phyloP scores from a whole-genome alignment of 2,797 vertebrate species.

The Mus caroli region DNA sequence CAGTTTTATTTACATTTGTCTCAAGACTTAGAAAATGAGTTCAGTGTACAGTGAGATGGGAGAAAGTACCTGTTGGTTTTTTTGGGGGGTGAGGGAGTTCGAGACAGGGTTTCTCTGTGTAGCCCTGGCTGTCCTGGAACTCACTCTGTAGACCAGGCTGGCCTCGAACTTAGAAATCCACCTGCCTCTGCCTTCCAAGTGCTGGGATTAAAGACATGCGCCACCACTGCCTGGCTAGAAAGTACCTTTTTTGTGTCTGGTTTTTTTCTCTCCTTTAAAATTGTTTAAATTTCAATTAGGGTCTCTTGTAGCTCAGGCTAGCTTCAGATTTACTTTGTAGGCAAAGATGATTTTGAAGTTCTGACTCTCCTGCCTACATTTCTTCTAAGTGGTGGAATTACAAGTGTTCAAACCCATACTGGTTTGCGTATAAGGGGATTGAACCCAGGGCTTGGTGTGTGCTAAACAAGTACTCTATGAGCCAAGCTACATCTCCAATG shows the following conservation, averaged over 20 bases:
- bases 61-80: neutral
- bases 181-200: too few species aligned
- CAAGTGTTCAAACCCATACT: neutral
- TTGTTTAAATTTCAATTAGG: neutral
- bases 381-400: neutral
- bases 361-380: neutral
- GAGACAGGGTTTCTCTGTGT: too few species aligned
- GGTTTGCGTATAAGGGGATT: neutral
- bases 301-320: neutral
- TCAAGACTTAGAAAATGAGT: neutral
- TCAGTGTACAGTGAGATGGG: neutral
- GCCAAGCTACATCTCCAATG: neutral
- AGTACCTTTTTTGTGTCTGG: neutral
- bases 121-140: too few species aligned
- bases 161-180: too few species aligned
- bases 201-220: too few species aligned
- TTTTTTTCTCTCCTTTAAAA: neutral
- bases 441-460: neutral
- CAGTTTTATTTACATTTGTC: slow-evolving; percentile 33
- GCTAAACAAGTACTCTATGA: neutral
- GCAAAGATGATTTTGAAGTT: neutral
- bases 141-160: too few species aligned
- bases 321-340: neutral
- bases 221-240: neutral
- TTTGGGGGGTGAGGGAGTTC: neutral